These are phyloP conservation scores for Acrocephalus scirpaceus DNA, from an alignment of 2,797 vertebrate genomes.

Conservation along the genomic window DNA sequence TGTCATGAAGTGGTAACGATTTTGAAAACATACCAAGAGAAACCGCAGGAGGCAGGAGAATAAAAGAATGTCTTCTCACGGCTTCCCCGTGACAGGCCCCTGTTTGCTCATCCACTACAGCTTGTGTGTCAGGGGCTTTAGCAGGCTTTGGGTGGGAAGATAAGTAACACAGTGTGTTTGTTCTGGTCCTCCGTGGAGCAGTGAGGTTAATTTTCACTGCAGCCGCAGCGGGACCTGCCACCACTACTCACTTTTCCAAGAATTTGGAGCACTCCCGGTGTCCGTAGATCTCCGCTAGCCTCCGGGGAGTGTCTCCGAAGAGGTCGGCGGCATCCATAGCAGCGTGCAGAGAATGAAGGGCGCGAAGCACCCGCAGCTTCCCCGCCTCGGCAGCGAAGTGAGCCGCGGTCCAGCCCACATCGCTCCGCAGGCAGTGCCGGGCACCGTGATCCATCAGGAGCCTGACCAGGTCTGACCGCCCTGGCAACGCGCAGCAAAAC, in stretches of 20 bases:
- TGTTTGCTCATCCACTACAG: not conserved
- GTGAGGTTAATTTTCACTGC: not conserved
- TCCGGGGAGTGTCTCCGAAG: constrained; percentile 85
- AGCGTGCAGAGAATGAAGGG: constrained; percentile 83
- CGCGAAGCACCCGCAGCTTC: constrained; percentile 78
- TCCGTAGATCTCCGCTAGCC: constrained; percentile 88
- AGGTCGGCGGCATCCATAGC: constrained; percentile 83
- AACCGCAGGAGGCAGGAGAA: not conserved
- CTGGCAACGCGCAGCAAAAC: constrained; percentile 60
- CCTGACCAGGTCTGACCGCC: constrained; percentile 79
- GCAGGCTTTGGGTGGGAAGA: not conserved
- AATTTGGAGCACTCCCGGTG: constrained; percentile 85
- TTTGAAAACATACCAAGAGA: not conserved
- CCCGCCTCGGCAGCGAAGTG: constrained; percentile 90
- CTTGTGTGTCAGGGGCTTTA: not conserved
- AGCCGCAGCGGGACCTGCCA: rapidly evolving
- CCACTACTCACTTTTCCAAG: constrained; percentile 81
- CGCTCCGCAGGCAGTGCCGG: constrained; percentile 81
- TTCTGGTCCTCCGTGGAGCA: not conserved
- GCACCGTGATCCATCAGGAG: constrained; percentile 84
- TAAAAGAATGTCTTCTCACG: not conserved
- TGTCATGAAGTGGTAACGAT: not conserved
- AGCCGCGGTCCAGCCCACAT: constrained; percentile 87
- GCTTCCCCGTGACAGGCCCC: not conserved
- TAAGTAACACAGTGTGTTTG: not conserved